Base-by-base conservation (phyloP, 2,888 invertebrate species). In the Ormia ochracea region DNA sequence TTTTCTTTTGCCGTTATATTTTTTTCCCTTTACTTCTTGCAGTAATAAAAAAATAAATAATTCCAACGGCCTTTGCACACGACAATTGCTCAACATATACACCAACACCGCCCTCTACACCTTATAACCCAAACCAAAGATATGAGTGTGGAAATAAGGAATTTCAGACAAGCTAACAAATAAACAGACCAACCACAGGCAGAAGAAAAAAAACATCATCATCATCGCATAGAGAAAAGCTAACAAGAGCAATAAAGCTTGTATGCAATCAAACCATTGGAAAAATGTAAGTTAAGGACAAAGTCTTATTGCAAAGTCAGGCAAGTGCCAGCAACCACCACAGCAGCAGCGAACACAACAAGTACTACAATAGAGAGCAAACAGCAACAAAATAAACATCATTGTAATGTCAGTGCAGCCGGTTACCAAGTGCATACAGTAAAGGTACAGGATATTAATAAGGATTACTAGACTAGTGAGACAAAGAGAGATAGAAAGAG, bases 241-340 rank as follows among this genome's bases (percentile, higher is more conserved):
- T 43, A 70, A 50, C 38, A 26, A 70, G 54, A 54, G 58, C 19
- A 56, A 78, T 41, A 54, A 52, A 19, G 19, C 21, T 50, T 50
- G 9, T 36, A 31, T 26, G 48, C 41, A 68, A 58, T 68, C 48
- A 61, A 74, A 61, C 31, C 61, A 56, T 58, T 70, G 38, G 76
- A 52, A 61, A 54, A 76, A 80, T 72, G 76, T 76, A 80, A 80
- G 76, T 72, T 80, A 80, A 80, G 80, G 80, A 76, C 80, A 72
- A 68, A 73, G 56, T 76, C 75, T 59, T 75, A 43, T 76, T 76
- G 68, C 76, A 76, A 72, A 72, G 54, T 61, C 72, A 72, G 36
- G 61, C 80, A 59, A 76, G 38, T 54, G 76, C 80, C 80, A 75
- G 45, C 74, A 69, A 58, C 65, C n/a, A 56, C 43, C 3, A 61